A percentile compares a stretch with the other conserved stretches of the same genome.
phyloP scores from a whole-genome alignment of 2,113 vertebrate species.

The Cyanoliseus patagonus region DNA sequence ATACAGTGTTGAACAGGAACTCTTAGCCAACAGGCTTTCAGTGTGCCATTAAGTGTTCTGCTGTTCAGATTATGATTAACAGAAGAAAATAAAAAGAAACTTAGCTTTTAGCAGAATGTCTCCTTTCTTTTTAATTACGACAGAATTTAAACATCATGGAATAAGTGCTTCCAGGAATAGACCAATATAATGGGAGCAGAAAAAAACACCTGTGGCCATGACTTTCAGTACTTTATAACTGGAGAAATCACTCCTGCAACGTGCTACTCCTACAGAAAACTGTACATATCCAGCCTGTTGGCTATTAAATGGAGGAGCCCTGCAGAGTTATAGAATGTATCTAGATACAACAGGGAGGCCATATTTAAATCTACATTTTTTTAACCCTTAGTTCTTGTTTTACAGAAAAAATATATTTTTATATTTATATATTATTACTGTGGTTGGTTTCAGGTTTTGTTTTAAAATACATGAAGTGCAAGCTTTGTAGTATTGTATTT shows the following conservation, averaged over 20 bases:
- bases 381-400: background rate
- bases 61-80: background rate
- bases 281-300: background rate
- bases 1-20: background rate
- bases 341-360: background rate
- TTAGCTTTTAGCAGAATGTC: background rate
- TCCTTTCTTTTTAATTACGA: constrained; percentile 6
- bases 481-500: background rate
- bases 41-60: background rate
- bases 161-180: background rate
- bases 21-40: background rate
- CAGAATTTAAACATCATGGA: background rate
- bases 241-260: background rate
- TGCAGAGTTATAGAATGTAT: background rate
- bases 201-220: background rate
- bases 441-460: background rate
- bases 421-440: background rate
- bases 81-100: background rate
- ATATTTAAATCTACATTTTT: background rate
- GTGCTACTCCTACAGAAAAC: background rate
- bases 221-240: background rate
- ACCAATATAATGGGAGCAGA: background rate
- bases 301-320: background rate
- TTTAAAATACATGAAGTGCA: background rate
- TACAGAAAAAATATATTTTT: background rate